These are phyloP conservation scores for Axinella damicornis DNA, from an alignment of 37 sponge, comb jelly and placozoan genomes.

Conservation along the genomic window DNA sequence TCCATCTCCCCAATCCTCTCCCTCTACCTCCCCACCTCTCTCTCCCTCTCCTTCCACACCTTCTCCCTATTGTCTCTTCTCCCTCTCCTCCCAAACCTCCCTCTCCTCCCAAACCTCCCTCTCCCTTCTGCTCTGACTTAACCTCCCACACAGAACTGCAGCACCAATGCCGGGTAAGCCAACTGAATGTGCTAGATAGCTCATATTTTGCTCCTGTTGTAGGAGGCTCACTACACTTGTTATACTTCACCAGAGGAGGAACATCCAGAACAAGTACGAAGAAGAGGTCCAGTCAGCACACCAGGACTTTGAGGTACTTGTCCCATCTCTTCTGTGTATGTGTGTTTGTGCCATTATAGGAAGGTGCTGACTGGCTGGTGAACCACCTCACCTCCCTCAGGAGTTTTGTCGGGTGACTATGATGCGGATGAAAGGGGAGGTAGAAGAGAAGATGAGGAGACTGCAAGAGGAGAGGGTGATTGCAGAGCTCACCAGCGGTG, in stretches of 20 bases:
- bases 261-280: slow-evolving; percentile 52
- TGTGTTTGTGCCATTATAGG: not conserved
- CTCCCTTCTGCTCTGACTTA: not conserved
- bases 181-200: not conserved
- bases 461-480: slow-evolving; percentile 25
- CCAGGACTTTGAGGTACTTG: slow-evolving; percentile 41
- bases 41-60: not conserved
- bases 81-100: not conserved
- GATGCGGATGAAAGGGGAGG: slow-evolving; percentile 40
- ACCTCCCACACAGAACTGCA: not conserved
- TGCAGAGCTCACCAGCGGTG: slow-evolving; percentile 6
- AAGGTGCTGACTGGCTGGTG: not conserved
- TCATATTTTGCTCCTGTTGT: not conserved
- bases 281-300: slow-evolving; percentile 47
- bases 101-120: not conserved
- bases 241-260: not conserved
- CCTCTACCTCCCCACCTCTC: not conserved
- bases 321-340: not conserved
- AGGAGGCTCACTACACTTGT: not conserved
- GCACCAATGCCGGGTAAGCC: not conserved
- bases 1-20: not conserved
- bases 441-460: slow-evolving; percentile 44
- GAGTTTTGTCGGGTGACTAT: slow-evolving; percentile 36
- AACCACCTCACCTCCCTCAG: slow-evolving; percentile 20
- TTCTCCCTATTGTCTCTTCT: not conserved